These are phyloP conservation scores for Acanthurus tractus DNA, from an alignment of 2,797 vertebrate genomes.

Conservation along the genomic window DNA sequence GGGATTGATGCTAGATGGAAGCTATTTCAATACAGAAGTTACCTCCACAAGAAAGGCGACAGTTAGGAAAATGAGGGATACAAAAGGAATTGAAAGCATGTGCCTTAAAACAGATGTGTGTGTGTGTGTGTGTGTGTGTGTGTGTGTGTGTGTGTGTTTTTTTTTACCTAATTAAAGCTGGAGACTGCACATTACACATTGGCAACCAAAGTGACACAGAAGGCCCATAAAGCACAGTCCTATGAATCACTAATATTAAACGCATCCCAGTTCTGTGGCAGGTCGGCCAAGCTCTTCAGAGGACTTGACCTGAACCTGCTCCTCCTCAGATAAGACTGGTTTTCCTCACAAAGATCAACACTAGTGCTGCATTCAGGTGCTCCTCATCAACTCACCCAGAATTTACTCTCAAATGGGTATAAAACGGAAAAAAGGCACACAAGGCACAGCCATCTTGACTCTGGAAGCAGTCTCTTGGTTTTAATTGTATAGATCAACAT, in stretches of 20 bases:
- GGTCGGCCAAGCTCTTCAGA: background rate
- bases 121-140: background rate
- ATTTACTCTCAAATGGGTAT: background rate
- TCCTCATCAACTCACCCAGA: background rate
- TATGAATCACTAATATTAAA: slow-evolving; percentile 32
- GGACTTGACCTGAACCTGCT: slow-evolving; percentile 1
- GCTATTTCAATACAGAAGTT: slow-evolving; percentile 40
- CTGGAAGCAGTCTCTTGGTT: background rate
- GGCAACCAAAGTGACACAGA: slow-evolving; percentile 12
- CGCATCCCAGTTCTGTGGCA: slow-evolving; percentile 18
- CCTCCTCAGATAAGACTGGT: slow-evolving; percentile 1
- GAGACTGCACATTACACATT: slow-evolving; percentile 21
- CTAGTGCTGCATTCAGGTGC: background rate
- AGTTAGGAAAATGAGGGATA: slow-evolving; percentile 38
- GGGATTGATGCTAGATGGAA: slow-evolving; percentile 25
- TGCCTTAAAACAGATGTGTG: slow-evolving; percentile 42
- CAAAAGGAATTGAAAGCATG: slow-evolving; percentile 51
- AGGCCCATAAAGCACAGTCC: slow-evolving; percentile 21
- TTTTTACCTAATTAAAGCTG: slow-evolving; percentile 38
- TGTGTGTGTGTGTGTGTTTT: slow-evolving; percentile 13
- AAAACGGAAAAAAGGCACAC: background rate
- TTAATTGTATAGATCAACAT: background rate
- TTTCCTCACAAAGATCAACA: background rate
- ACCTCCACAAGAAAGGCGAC: slow-evolving; percentile 52
- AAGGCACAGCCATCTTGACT: background rate